Base-by-base conservation (phyloP, 2,797 vertebrate species). In the Luscinia luscinia region DNA sequence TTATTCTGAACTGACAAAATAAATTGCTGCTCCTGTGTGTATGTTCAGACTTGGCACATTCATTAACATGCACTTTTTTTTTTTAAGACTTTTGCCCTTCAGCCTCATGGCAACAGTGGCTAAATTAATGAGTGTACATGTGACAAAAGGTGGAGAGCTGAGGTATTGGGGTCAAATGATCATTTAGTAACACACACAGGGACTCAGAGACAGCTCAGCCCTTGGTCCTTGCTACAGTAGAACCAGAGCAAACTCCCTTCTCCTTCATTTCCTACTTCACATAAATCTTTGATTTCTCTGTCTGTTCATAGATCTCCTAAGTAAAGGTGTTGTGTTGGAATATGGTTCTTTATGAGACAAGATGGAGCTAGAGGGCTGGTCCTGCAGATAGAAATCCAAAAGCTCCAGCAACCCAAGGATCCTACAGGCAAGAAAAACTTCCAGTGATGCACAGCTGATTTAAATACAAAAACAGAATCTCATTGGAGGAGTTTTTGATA, bases 111-210 rank as follows among this genome's bases (percentile, higher is more conserved):
- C 48, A 63, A 36, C 16, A 24, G 21, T 4, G 4, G n/a, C 28
- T 62, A 38, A 51, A 70, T 61, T 36, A 26, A 49, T 5, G 18
- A 41, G 15, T 48, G 19, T 14, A 20, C 20, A 4, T 15, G 32
- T 22, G 45, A 67, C 45, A 43, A 3, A 11, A 49, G 21, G n/a
- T 15, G n/a, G 43, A 80, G 6, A 80, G 46, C 40, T 0, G 9
- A 72, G 63, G 22, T 20, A 2, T 1, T 12, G 9, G 9, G 55
- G 49, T 55, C 36, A 34, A 78, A 43, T 0, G 8, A 48, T 48
- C 21, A 23, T 22, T 16, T 10, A 40, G 14, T 18, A 26, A 62
- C 5, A 2, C 0, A n/a, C 3, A 8, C 6, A 17, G 22, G 20
- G 16, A 40, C 32, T 52, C 16, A 19, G 15, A 34, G 36, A n/a